phyloP scores from a whole-genome alignment of 2,113 vertebrate species.

The Oryzias melastigma region DNA sequence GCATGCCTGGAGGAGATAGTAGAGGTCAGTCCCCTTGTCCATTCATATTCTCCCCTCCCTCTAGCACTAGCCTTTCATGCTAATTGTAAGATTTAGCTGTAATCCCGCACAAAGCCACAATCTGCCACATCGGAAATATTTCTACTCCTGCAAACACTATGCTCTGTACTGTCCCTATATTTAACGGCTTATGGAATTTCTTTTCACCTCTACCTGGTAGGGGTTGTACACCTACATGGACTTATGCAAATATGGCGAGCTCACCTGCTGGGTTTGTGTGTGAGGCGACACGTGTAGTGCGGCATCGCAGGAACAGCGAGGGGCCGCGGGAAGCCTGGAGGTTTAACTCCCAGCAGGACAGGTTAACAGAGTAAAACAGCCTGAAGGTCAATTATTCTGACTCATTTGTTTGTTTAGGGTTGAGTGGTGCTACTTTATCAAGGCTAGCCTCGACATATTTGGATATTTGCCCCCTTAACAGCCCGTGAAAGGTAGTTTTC shows the following conservation, averaged over 20 bases:
- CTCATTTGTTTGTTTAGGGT: conserved; percentile 63
- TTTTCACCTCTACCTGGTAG: conserved; percentile 45
- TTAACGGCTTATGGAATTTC: conserved; percentile 44
- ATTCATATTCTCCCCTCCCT: conserved; percentile 58
- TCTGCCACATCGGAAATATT: conserved; percentile 53
- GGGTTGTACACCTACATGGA: conserved; percentile 52
- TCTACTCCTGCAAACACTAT: conserved; percentile 44
- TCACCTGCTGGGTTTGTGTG: conserved; percentile 54
- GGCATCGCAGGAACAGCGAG: conserved; percentile 41
- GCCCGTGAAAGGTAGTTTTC: conserved; percentile 27
- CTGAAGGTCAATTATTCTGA: conserved; percentile 67
- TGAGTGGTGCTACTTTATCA: conserved; percentile 39
- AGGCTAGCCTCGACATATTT: conserved; percentile 49
- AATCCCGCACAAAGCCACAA: conserved; percentile 69
- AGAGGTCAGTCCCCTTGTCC: conserved; percentile 68
- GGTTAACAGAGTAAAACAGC: conserved; percentile 61
- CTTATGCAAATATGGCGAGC: conserved; percentile 62
- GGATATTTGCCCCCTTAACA: conserved; percentile 49
- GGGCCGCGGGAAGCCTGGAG: conserved; percentile 30
- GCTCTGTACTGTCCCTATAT: conserved; percentile 37
- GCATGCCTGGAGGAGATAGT: conserved; percentile 56
- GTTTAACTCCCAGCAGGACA: conserved; percentile 69
- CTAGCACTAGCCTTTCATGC: conserved; percentile 65
- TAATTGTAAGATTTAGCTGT: conserved; percentile 76
- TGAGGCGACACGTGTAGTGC: conserved; percentile 38